Conservation (phyloP, 2,888 invertebrate genomes). For the Perithous albicinctus region DNA sequence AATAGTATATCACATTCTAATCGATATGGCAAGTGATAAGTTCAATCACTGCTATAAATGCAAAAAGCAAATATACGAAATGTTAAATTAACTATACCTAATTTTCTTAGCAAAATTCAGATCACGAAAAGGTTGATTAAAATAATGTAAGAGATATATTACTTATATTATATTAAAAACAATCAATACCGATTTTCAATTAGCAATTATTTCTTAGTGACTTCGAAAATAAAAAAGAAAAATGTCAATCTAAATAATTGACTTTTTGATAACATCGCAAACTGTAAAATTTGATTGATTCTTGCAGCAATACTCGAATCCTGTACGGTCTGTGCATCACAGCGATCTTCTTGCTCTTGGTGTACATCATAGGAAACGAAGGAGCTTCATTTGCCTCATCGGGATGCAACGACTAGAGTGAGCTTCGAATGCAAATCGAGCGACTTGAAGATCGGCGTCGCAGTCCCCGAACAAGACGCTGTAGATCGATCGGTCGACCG, state of each 20-base stretch:
- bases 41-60: no score
- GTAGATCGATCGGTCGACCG: slow-evolving; percentile 47
- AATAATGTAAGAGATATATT: not conserved
- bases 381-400: slow-evolving; percentile 65
- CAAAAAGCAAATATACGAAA: no score
- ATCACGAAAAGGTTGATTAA: not conserved
- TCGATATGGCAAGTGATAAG: no score
- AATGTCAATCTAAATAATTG: not conserved
- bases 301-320: slow-evolving; percentile 71
- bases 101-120: not conserved
- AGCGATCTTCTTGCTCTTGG: slow-evolving; percentile 67
- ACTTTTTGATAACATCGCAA: not conserved
- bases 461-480: not conserved
- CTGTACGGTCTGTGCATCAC: slow-evolving; percentile 71
- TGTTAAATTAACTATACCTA: no score
- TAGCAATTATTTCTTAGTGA: not conserved
- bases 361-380: slow-evolving; percentile 73
- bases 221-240: not conserved
- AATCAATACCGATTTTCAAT: not conserved
- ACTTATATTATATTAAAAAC: not conserved
- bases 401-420: slow-evolving; percentile 67
- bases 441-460: slow-evolving; percentile 7
- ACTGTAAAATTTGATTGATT: not conserved
- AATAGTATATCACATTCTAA: no score
- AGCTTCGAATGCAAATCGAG: slow-evolving; percentile 8